Base-by-base conservation (phyloP, 1,140 invertebrate species). In the Penaeus vannamei region DNA sequence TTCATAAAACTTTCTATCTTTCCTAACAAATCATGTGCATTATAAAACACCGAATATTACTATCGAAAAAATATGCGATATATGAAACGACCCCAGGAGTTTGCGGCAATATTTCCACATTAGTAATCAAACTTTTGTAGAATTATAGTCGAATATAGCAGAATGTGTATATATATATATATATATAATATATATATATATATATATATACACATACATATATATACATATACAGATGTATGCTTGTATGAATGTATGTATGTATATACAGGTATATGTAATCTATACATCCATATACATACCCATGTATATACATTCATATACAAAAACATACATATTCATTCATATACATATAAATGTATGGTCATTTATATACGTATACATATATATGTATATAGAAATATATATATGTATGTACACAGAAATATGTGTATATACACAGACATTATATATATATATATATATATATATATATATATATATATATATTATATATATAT, bases 161-260 rank as follows among this genome's bases (percentile, higher is more conserved):
- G n/a, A 32, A 19, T 8, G 1, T 29, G 62, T 29, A 32, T 14
- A 14, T 59, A n/a, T 12, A 60, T 22, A 7, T 12, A 60, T 29
- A 60, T 0, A 82, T 14, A 61, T n/a, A 32, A 19, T 8, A 0
- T 29, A 82, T 29, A 32, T 14, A 14, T 59, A n/a, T 12, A 60
- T 22, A 7, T 12, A 60, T 29, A 60, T 0, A 82, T 14, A 61
- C 29, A 61, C 32, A 60, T 26, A 60, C 29, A 82, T 26, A 82
- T 20, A 82, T 26, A 82, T 59, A 81, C 23, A 81, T 59, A 59
- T 59, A 81, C 23, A 81, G 10, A 59, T 64, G 36, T 46, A 46
- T 64, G 64, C 46, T 66, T 66, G 36, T 66, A 84, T 84, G 36
- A 66, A 72, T 84, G 42, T 69, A 72, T 84, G 36, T 84, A 69